Evolutionary conservation across 2,888 invertebrate genomes (phyloP).

Genomic region (Leptopilina syphax): DNA sequence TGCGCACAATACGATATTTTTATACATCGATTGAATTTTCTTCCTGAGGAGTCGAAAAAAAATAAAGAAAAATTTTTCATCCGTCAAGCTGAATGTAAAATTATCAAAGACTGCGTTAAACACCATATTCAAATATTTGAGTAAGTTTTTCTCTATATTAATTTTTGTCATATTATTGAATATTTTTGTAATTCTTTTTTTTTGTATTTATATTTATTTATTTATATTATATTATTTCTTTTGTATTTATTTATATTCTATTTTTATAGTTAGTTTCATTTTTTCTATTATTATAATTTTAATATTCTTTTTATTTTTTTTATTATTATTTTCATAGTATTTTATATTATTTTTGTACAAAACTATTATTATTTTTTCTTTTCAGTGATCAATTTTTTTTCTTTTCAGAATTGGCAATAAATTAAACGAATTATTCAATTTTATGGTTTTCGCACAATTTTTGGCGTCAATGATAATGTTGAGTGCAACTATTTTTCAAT

Average conservation of each 20-base stretch:
- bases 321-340: neutral
- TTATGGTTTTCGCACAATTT: neutral
- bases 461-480: neutral
- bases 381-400: neutral
- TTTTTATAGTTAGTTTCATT: too few relatives aligned
- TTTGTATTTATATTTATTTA: neutral
- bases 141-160: neutral
- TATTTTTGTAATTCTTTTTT: too few relatives aligned
- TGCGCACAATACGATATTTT: conserved; percentile 54
- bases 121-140: neutral
- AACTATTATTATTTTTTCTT: neutral
- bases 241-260: too few relatives aligned
- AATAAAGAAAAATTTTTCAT: neutral
- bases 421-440: conserved; percentile 8
- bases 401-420: neutral
- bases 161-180: too few relatives aligned
- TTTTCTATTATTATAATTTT: too few relatives aligned
- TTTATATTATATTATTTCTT: neutral
- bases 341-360: neutral
- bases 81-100: neutral
- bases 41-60: neutral
- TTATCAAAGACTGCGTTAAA: neutral
- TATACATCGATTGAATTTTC: conserved; percentile 50
- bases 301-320: too few relatives aligned
- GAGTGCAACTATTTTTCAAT: neutral